Conservation (phyloP, 2,888 invertebrate genomes). For the Hetaerina titia region DNA sequence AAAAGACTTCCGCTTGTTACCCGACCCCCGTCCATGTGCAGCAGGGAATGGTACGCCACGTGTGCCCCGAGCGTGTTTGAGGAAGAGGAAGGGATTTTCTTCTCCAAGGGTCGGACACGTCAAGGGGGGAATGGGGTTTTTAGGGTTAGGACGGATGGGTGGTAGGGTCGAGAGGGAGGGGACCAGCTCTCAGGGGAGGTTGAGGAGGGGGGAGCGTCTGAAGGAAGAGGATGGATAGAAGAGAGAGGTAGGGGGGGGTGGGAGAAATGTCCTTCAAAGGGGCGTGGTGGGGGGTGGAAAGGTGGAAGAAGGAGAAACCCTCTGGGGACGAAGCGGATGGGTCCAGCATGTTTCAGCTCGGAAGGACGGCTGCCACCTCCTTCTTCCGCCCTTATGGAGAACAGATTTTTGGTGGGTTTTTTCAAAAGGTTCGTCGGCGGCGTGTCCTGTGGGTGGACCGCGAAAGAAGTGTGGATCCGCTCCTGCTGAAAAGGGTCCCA, state of each 20-base stretch:
- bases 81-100: background rate
- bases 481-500: background rate
- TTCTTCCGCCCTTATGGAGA: background rate
- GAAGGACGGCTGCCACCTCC: background rate
- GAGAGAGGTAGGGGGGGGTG: too few relatives aligned
- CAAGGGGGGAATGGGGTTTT: background rate
- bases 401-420: constrained; percentile 25
- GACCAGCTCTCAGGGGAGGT: background rate
- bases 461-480: background rate
- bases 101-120: background rate
- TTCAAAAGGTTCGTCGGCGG: background rate
- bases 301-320: background rate
- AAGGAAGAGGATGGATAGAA: background rate
- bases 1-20: constrained; percentile 64
- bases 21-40: constrained; percentile 53
- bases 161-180: too few relatives aligned
- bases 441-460: background rate
- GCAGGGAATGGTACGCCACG: constrained; percentile 35
- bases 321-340: background rate
- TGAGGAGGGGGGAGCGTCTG: background rate
- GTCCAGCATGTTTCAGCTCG: background rate
- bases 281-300: background rate
- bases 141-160: background rate
- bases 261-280: background rate
- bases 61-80: background rate